Base-by-base conservation (phyloP, 1,140 invertebrate species). In the Drosophila elegans region DNA sequence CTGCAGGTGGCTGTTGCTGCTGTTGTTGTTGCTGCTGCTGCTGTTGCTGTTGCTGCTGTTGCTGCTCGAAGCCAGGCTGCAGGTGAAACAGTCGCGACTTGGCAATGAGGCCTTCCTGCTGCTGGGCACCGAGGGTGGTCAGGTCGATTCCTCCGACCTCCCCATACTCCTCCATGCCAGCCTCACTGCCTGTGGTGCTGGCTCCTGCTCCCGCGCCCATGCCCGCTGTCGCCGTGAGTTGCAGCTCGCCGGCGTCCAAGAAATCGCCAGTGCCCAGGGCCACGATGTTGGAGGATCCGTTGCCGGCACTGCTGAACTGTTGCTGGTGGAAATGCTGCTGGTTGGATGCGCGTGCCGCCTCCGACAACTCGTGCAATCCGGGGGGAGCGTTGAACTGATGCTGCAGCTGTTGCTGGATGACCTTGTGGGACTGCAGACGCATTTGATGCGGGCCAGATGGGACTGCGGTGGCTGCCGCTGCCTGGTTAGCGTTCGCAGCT, bases 321-420 rank as follows among this genome's bases (percentile, higher is more conserved):
- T 92, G 84, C 59, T 92, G 91, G 71, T 88, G 84, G 27, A 90
- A 91, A 25, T 89, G 56, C 57, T 92, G 92, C 61, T 92, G 92
- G 52, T 93, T 92, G 9, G 91, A 82, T 46, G 93, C 93, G 3
- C 93, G 82, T 2, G 94, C 93, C 13, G 94, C 93, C 57, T 94
- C 94, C 0, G 94, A 93, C 2, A 94, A 93, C 78, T 94, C 94
- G 67, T 94, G 94, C 34, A 94, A 69, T 36, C 94, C 93, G 2
- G 93, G 89, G 16, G 92, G 92, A 1, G 92, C 91, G 62, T 79
- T 93, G 27, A 93, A 82, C 61, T 93, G 92, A 55, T 92, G 91
- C 55, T 93, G 92, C 13, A 93, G 84, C 68, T 93, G 92, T 42
- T 93, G 93, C 13, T 92, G 93, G n/a, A 93, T 91, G 51, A 91